Base-by-base conservation (phyloP, 1,140 invertebrate genomes). In the Drosophila burlai region DNA sequence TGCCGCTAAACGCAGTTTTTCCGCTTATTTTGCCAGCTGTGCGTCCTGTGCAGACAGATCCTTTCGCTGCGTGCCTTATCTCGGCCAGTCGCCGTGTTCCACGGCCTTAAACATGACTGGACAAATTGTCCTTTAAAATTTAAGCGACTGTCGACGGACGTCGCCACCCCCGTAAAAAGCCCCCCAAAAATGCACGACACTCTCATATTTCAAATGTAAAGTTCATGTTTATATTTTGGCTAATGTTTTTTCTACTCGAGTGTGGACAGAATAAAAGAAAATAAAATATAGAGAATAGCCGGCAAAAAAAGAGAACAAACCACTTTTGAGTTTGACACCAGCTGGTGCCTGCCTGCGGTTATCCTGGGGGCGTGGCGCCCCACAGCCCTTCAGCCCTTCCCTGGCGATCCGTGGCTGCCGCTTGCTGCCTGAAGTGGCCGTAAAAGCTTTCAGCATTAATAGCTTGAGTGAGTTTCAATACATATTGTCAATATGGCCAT, bases 311-410 rank as follows among this genome's bases (percentile, higher is more conserved):
- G 34, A 73, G 69, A 79, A 76, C 81, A 90, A 91, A 89, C 89
- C 89, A 91, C 89, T 91, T 91, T 92, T 92, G 90, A 91, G 81
- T 86, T 79, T 91, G 84, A 92, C 90, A 90, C 89, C 89, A 91
- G 89, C 81, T 91, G 89, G 76, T 91, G 82, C 84, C 74, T 60
- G 84, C 81, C 85, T 91, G 90, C 75, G 89, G 89, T 85, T 64
- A 74, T 58, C 58, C 64, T 43, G 54, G 29, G 43, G 50, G 47
- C n/a, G 64, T 38, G 47, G 38, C 24, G 63, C 50, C 52, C 42
- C 50, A 40, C 49, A 52, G 36, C 40, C 69, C 54, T 10, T 21
- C 10, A 21, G 43, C 18, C 43, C 43, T 46, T 46, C 13, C 45
- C 45, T 2, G 45, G 26, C 42, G 49, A 38, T 42, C 65, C 49